phyloP scores from a whole-genome alignment of 2,113 vertebrate species.

The Syrmaticus mikado region DNA sequence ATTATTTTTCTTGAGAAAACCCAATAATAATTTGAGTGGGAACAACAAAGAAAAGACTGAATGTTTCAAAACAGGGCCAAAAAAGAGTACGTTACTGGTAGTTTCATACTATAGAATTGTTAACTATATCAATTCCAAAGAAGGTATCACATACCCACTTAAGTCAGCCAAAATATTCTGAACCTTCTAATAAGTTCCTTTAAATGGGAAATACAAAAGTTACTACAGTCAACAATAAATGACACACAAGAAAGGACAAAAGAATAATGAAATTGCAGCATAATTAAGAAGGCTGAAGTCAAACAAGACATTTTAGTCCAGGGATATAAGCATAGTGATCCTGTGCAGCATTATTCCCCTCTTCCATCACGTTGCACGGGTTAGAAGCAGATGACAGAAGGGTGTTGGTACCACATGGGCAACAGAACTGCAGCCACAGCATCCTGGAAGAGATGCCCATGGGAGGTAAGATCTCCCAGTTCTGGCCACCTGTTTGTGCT shows the following conservation, averaged over 20 bases:
- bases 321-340: neutral
- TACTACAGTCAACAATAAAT: neutral
- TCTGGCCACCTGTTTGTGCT: neutral
- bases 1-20: neutral
- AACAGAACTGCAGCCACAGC: rapidly evolving
- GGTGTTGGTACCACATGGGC: neutral
- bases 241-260: neutral
- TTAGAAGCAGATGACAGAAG: neutral
- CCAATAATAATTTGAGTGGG: neutral
- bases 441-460: rapidly evolving
- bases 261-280: neutral
- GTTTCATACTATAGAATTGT: neutral
- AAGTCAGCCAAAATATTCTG: neutral
- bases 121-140: neutral
- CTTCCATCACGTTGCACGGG: neutral
- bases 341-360: neutral
- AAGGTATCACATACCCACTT: neutral
- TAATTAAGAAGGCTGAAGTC: neutral
- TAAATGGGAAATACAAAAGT: neutral
- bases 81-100: neutral
- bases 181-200: neutral
- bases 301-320: neutral
- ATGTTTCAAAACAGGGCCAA: slow-evolving; percentile 9
- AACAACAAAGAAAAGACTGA: neutral
- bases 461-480: neutral